phyloP scores from a whole-genome alignment of 2,797 vertebrate genomes.

The Pyrocephalus nanus region DNA sequence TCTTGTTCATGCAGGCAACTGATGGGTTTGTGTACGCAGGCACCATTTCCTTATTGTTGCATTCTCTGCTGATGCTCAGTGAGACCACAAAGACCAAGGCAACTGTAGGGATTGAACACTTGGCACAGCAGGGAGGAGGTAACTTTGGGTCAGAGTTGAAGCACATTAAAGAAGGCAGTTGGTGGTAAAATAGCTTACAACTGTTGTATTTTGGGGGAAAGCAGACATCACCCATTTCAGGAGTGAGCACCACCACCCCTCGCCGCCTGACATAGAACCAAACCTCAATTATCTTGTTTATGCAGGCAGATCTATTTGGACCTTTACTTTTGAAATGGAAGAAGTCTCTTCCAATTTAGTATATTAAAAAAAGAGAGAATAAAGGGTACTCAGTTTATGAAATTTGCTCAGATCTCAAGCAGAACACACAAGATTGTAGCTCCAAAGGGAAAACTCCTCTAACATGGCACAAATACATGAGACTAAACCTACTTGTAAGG shows the following conservation, averaged over 20 bases:
- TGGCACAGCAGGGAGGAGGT: not conserved
- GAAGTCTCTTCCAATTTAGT: not conserved
- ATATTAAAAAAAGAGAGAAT: not conserved
- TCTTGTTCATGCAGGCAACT: not conserved
- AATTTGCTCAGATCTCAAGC: not conserved
- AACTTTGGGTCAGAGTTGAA: not conserved
- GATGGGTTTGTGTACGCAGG: not conserved
- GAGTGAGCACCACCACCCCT: not conserved
- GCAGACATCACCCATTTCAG: not conserved
- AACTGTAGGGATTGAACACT: accelerated
- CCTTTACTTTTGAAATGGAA: not conserved
- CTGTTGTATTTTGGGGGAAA: not conserved
- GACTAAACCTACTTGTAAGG: not conserved
- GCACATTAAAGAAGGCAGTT: not conserved
- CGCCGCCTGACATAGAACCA: not conserved
- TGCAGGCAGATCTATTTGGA: not conserved
- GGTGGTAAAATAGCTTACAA: not conserved
- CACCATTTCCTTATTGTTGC: not conserved
- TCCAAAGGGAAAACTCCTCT: not conserved
- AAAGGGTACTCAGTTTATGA: not conserved
- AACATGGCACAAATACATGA: not conserved
- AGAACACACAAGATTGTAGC: not conserved
- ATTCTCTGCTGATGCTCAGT: not conserved
- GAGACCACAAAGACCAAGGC: not conserved
- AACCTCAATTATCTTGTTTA: not conserved